These are phyloP conservation scores for Peromyscus maniculatus DNA, from an alignment of 2,113 vertebrate species.

Conservation along the genomic window DNA sequence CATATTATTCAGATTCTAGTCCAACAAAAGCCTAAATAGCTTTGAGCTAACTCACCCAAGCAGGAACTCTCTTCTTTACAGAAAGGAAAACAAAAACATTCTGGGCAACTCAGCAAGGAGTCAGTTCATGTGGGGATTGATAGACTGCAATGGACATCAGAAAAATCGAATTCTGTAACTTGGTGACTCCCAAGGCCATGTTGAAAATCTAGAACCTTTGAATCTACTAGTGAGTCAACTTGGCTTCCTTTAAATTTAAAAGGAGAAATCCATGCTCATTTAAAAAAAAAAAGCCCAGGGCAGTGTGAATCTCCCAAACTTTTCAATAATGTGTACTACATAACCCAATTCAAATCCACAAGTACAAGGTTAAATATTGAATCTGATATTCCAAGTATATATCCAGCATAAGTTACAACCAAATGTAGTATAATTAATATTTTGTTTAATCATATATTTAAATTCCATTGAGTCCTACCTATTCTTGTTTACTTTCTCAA, in stretches of 20 bases:
- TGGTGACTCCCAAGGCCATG: neutral
- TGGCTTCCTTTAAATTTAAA: conserved; percentile 53
- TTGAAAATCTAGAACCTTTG: conserved; percentile 46
- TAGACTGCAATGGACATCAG: conserved; percentile 61
- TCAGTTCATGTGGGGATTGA: conserved; percentile 35
- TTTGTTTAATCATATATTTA: neutral
- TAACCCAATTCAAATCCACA: neutral
- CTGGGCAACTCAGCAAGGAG: neutral
- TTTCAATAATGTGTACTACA: neutral
- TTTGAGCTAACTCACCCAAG: neutral
- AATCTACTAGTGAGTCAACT: conserved; percentile 61
- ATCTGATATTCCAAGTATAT: neutral
- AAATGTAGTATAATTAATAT: neutral
- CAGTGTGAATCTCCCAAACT: neutral
- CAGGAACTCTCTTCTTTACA: neutral
- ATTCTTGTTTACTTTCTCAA: conserved; percentile 16
- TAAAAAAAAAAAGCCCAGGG: neutral
- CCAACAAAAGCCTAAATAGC: neutral
- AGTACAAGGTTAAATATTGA: neutral
- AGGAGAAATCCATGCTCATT: neutral
- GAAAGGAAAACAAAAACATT: neutral
- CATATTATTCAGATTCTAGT: neutral
- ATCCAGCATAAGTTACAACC: neutral
- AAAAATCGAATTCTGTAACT: conserved; percentile 77
- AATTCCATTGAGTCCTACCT: neutral